Base-by-base conservation (phyloP, 2,113 vertebrate species). In the Lampris incognitus region DNA sequence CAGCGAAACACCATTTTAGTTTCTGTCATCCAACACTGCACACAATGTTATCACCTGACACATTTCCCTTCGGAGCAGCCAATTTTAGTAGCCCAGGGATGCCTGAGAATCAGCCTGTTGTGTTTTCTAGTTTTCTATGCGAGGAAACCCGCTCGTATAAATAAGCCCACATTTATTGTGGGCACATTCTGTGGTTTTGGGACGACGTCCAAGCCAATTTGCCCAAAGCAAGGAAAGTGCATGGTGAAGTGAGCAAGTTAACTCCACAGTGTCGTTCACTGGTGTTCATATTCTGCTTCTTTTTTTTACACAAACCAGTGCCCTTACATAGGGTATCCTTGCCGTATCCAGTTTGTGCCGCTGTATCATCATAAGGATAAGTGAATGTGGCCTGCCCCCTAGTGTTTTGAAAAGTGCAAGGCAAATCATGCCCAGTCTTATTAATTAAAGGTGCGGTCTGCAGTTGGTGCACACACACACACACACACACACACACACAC, bases 381-480 rank as follows among this genome's bases (percentile, higher is more conserved):
- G 55, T 67, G 59, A 76, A 72, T 63, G 3, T 66, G 1, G 61
- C 4, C 72, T 92, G 89, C 91, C 91, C 87, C 72, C 91, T 91
- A 48, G 65, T 91, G 89, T 83, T 72, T 8, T 24, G n/a, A 41
- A 42, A 46, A 41, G 38, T n/a, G 65, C 38, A 82, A 70, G 7
- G 0, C 24, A 24, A 24, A 24, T 24, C 24, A 24, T 24, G 24
- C 24, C 24, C 24, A 24, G 24, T 24, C 24, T 24, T 24, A 24
- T 24, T 24, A 24, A 24, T 24, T 24, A 24, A 24, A 24, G 24
- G 24, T 24, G 24, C 24, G 24, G 24, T 24, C 24, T 24, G 24
- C 24, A 24, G 24, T 24, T 24, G 24, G 24, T 24, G 24, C 24
- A 24, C 24, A 24, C 24, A 24, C 24, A 24, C 24, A 24, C 24